Conservation (phyloP, 2,888 invertebrate species). For the Latheticus oryzae region DNA sequence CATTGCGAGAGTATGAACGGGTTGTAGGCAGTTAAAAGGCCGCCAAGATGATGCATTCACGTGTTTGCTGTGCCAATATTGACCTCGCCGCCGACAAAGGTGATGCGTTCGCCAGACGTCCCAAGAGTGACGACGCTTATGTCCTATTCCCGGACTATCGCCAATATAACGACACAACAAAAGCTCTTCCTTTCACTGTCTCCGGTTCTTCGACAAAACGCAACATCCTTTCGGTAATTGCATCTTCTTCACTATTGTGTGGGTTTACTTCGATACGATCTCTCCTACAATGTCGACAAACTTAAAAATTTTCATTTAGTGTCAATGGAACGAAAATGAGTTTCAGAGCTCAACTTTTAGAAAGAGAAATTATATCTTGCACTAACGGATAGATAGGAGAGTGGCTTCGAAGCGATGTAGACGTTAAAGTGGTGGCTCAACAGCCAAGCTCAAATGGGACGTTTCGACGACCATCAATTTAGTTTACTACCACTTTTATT, state of each 20-base stretch:
- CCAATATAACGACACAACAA: conserved; percentile 38
- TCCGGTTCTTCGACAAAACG: conserved; percentile 48
- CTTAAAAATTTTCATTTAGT: conserved; percentile 2
- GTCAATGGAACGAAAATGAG: too few relatives aligned
- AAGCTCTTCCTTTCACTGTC: conserved; percentile 31
- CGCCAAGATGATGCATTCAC: conserved; percentile 38
- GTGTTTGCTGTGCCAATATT: conserved; percentile 43
- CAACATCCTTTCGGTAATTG: conserved; percentile 49
- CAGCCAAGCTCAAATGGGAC: conserved; percentile 24
- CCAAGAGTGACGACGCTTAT: conserved; percentile 30
- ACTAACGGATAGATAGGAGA: too few relatives aligned
- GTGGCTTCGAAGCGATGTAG: too few relatives aligned
- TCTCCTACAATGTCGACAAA: conserved; percentile 24
- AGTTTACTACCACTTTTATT: conserved; percentile 31
- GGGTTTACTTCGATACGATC: conserved; percentile 46
- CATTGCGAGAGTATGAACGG: conserved; percentile 19
- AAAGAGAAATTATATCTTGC: too few relatives aligned
- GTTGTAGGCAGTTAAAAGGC: conserved; percentile 31
- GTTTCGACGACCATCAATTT: conserved; percentile 34
- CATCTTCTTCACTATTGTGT: conserved; percentile 45
- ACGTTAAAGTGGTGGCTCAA: too few relatives aligned
- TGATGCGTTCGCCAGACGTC: conserved; percentile 29
- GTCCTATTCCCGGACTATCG: conserved; percentile 29
- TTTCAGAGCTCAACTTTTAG: too few relatives aligned
- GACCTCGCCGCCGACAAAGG: conserved; percentile 41